Base-by-base conservation (phyloP, 2,888 invertebrate species). In the Ommatoiulus sabulosus region DNA sequence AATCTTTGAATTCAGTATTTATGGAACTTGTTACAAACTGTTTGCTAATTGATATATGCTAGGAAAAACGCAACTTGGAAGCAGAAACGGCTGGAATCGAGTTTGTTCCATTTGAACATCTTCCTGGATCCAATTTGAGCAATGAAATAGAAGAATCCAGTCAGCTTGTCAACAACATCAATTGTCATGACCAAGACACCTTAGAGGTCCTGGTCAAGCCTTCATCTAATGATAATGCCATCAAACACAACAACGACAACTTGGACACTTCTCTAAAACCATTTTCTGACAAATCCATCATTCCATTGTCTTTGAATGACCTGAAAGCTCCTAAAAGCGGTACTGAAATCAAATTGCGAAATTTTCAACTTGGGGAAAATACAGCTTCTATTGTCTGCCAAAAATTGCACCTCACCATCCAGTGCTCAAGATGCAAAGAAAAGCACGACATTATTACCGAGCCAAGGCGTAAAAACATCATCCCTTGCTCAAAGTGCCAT, bases 81-180 rank as follows among this genome's bases (percentile, higher is more conserved):
- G 92, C 92, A 0, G 90, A 91, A 88, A 92, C 92, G 63, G 91
- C 92, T 24, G 92, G 92, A 20, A 90, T 93, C 43, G 91, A 92
- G 89, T 92, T 92, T 90, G 91, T 92, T 44, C 91, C 92, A n/a
- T 89, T 44, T 57, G 89, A 90, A 86, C 44, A 87, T 8, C 88
- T 90, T 43, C 86, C 86, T n/a, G 88, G 86, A 86, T 86, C 86
- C 0, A 44, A 35, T 20, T 8, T 44, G 8, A 10, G 7, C n/a
- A 46, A n/a, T 46, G 86, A 86, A 86, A 4, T 24, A 24, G 24
- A 8, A 24, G 72, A 72, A 72, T 35, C 35, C 35, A 35, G 35
- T 35, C 35, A 35, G 35, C 35, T 35, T 35, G 35, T 35, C 35
- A 35, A 2, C 35, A 35, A 35, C 35, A 35, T 35, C 35, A 35